Evolutionary conservation across 2,888 invertebrate species (phyloP), one percentile per base, ranked within the genome.

Genomic region (Drosophila multiciliata): DNA sequence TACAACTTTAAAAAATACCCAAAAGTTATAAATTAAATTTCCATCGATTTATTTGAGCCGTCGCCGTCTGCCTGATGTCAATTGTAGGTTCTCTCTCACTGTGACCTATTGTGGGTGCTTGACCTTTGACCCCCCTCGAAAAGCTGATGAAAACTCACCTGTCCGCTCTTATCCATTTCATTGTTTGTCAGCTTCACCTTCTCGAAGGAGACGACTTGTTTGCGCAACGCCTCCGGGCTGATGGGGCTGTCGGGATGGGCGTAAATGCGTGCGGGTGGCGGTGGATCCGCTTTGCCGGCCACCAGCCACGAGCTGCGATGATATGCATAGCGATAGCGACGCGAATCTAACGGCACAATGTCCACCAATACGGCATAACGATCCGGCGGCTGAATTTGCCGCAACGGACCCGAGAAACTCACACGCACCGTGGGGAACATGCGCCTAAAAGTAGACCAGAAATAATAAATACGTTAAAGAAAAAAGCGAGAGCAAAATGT

Each of bases 161-260:
- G 98, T 92, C 98, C 98, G 90, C 97, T 97, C 92, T 97, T 97
- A 93, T 98, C 98, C 96, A 99, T 97, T 94, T 99, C 98, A 93
- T 99, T 99, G 94, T 99, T 99, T 92, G 99, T 99, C 90, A 99
- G 95, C 94, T 99, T 99, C 93, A 99, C 97, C 94, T 99, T 99
- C 94, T 99, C 99, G 94, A 99, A 99, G 87, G 98, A 98, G 91
- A 99, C 97, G 92, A 98, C 98, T 94, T 99, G 98, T 94, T 99
- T 98, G 92, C 97, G 95, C 89, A 99, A 95, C 93, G 99, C 98
- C 92, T 99, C 98, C 54, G 98, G 98, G 86, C 97, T 97, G 94
- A 97, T 98, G 73, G 99, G 99, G 71, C 98, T 98, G 94, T 99
- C 99, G 45, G 99, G 99, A 94, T 99, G 99, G 66, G 98, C 96